phyloP scores from a whole-genome alignment of 2,888 invertebrate species.

The Deroplatys truncata region DNA sequence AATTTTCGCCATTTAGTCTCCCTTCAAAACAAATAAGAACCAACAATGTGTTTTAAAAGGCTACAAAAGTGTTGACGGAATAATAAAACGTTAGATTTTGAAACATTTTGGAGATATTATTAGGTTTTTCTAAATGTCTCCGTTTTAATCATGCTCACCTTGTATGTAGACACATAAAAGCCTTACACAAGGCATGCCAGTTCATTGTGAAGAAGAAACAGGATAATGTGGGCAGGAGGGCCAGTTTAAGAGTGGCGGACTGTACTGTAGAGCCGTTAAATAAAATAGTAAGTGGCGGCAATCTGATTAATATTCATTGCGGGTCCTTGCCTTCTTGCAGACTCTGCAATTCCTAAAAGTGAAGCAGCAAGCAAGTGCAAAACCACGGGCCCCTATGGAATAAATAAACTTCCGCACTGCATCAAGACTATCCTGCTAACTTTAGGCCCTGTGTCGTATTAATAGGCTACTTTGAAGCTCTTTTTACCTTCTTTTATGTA shows the following conservation, averaged over 20 bases:
- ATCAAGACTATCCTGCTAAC: background rate
- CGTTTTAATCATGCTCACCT: no score
- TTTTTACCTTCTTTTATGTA: background rate
- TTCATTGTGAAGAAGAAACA: no score
- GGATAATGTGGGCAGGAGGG: no score
- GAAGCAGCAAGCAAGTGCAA: background rate
- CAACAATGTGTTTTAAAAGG: no score
- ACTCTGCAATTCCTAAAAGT: conserved; percentile 6
- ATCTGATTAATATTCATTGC: conserved; percentile 23
- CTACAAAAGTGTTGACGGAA: no score
- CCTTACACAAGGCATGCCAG: no score
- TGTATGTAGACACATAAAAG: no score
- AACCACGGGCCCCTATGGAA: background rate
- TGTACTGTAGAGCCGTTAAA: background rate
- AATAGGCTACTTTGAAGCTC: background rate
- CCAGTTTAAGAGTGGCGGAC: background rate
- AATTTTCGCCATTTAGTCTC: no score
- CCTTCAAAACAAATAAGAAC: no score
- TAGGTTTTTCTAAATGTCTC: no score
- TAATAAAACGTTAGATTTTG: no score
- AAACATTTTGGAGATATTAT: no score
- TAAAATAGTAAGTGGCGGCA: conserved; percentile 9
- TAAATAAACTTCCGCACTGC: background rate
- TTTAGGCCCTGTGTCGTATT: background rate
- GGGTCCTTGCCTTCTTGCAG: background rate